A percentile compares a stretch with the other conserved stretches of the same genome.
Evolutionary conservation across 2,797 vertebrate genomes (phyloP).

Genomic region (Malacoctenus gilli): DNA sequence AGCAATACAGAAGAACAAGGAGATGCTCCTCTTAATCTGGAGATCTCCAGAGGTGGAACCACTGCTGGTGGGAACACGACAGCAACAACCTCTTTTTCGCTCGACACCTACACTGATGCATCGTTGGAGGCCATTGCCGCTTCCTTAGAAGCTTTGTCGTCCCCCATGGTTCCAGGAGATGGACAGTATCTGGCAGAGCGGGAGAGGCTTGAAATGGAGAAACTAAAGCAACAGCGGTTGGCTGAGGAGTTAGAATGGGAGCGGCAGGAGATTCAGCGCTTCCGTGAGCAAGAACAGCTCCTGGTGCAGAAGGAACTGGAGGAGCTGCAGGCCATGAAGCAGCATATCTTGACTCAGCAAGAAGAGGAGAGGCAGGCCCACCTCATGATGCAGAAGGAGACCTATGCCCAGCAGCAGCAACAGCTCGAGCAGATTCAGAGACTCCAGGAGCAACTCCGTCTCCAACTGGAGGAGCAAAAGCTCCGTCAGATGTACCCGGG

Average conservation of each 20-base stretch:
- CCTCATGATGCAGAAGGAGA: conserved; percentile 98
- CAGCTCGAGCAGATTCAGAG: conserved; percentile 98
- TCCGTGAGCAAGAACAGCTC: conserved; percentile 96
- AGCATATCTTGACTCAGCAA: conserved; percentile 94
- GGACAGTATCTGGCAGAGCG: conserved; percentile 93
- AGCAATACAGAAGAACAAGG: conserved; percentile 84
- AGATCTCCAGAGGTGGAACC: conserved; percentile 81
- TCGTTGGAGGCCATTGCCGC: conserved; percentile 86
- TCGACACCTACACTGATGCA: conserved; percentile 89
- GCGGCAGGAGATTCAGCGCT: conserved; percentile 96
- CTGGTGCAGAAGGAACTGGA: conserved; percentile 97
- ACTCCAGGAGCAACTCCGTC: conserved; percentile 95
- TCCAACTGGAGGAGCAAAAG: conserved; percentile 96
- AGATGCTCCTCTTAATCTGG: conserved; percentile 80
- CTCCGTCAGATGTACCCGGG: conserved; percentile 93
- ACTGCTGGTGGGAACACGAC: conserved; percentile 72
- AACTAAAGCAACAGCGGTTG: conserved; percentile 95
- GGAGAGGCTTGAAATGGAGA: conserved; percentile 96
- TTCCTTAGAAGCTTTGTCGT: conserved; percentile 89
- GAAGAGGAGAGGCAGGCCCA: conserved; percentile 97
- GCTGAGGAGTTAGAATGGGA: conserved; percentile 98
- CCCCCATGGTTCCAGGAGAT: conserved; percentile 90
- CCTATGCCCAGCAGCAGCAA: conserved; percentile 93
- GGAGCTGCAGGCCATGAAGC: conserved; percentile 96
- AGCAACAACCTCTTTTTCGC: conserved; percentile 81